These are phyloP conservation scores for Trematomus loennbergii DNA, from an alignment of 2,113 vertebrate genomes.

Conservation along the genomic window DNA sequence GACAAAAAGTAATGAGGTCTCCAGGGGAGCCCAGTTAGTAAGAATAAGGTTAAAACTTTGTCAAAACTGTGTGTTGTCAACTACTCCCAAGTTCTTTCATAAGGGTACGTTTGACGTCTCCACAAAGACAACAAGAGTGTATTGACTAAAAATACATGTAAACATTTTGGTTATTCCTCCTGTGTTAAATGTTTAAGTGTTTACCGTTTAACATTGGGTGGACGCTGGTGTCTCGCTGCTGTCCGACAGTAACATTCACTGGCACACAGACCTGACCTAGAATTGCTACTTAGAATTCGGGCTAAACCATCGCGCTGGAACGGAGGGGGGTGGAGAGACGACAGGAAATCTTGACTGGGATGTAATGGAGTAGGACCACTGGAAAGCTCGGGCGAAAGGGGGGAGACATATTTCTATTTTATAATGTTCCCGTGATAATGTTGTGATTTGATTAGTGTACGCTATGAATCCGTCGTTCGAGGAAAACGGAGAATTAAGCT, in stretches of 20 bases:
- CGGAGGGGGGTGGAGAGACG: conserved; percentile 60
- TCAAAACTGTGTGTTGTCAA: conserved; percentile 28
- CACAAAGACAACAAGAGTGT: not conserved
- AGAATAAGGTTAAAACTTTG: not conserved
- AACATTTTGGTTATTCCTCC: not conserved
- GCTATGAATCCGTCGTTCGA: conserved; percentile 41
- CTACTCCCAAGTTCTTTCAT: conserved; percentile 9
- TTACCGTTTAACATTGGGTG: conserved; percentile 24
- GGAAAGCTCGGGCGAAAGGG: conserved; percentile 76
- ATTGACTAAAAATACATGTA: not conserved
- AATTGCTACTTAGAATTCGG: conserved; percentile 87
- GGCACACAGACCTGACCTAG: conserved; percentile 87
- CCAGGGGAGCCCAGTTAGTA: too few relatives aligned
- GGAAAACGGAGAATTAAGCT: conserved; percentile 41
- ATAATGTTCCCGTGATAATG: conserved; percentile 79
- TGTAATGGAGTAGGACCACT: conserved; percentile 84
- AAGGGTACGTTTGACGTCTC: conserved; percentile 8
- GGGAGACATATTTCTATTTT: conserved; percentile 78
- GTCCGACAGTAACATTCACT: conserved; percentile 76
- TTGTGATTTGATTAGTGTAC: conserved; percentile 72
- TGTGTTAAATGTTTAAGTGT: not conserved
- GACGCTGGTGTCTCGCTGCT: conserved; percentile 45
- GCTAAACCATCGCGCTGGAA: conserved; percentile 77
- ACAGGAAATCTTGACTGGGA: conserved; percentile 83
- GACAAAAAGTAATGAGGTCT: too few relatives aligned